Conservation (phyloP, 2,113 vertebrate species). For the Empidonax alnorum region DNA sequence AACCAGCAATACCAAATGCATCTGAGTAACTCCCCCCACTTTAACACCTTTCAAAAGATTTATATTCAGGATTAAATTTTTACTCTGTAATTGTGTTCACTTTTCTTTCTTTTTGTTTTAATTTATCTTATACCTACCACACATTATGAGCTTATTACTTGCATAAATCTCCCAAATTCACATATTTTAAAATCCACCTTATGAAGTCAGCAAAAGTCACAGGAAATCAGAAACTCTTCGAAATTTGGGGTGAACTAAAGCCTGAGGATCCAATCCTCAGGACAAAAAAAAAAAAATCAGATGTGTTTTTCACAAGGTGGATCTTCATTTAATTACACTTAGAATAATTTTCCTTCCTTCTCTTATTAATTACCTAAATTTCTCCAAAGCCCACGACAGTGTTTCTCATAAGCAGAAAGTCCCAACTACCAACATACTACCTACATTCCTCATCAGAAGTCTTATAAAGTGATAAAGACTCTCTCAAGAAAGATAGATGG, state of each 20-base stretch:
- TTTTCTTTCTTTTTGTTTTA: neutral
- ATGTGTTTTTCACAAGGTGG: neutral
- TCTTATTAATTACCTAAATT: neutral
- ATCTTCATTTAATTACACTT: neutral
- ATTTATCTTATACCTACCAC: neutral
- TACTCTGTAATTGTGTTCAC: neutral
- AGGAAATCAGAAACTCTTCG: neutral
- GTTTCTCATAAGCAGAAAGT: neutral
- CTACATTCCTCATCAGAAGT: neutral
- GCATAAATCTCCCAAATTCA: neutral
- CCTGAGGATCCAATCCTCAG: neutral
- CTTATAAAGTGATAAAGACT: neutral
- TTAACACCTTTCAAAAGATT: neutral
- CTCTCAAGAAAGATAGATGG: neutral
- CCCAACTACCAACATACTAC: neutral
- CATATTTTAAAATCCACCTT: neutral
- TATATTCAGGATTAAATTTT: neutral
- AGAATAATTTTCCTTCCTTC: neutral
- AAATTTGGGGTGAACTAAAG: neutral
- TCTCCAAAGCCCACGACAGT: neutral
- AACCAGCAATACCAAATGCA: neutral
- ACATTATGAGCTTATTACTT: neutral
- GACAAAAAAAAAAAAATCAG: neutral
- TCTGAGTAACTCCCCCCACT: neutral
- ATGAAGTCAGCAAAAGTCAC: neutral